These are phyloP conservation scores for Saccostrea echinata DNA, from an alignment of 1,140 invertebrate species.

Conservation along the genomic window DNA sequence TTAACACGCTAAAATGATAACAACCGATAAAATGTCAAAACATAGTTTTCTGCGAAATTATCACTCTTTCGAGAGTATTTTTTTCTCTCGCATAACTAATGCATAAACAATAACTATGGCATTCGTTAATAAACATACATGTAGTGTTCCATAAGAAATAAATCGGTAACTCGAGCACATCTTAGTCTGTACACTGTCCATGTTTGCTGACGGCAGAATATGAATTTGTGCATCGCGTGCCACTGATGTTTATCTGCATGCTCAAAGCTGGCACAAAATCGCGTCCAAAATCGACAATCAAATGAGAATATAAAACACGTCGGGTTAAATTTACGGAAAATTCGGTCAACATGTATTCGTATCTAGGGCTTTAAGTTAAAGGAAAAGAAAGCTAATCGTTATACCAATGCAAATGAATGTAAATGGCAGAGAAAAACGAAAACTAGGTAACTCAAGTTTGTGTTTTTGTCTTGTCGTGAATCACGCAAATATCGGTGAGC, in stretches of 20 bases:
- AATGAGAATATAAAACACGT: conserved; percentile 25
- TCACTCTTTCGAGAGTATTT: too few species aligned
- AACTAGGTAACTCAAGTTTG: too few species aligned
- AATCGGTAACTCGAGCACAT: not conserved
- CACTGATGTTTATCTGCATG: conserved; percentile 18
- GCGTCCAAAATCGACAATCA: conserved; percentile 30
- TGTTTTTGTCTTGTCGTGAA: too few species aligned
- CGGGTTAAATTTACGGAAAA: not conserved
- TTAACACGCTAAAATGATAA: too few species aligned
- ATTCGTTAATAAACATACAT: too few species aligned
- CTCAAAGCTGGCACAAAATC: not conserved
- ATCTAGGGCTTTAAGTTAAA: not conserved
- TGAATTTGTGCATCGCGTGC: conserved; percentile 25
- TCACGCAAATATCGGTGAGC: too few species aligned
- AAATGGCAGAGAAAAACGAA: too few species aligned
- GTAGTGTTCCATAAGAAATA: not conserved
- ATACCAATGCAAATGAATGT: too few species aligned
- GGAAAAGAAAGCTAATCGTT: conserved; percentile 14
- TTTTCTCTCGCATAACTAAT: too few species aligned
- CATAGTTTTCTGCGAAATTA: too few species aligned
- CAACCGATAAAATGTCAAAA: too few species aligned
- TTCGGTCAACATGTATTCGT: conserved; percentile 27
- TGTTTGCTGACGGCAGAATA: conserved; percentile 1
- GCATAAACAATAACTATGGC: too few species aligned
- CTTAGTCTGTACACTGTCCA: not conserved